These are phyloP conservation scores for Lycodopsis pacificus DNA, from an alignment of 2,797 vertebrate species.

Conservation along the genomic window DNA sequence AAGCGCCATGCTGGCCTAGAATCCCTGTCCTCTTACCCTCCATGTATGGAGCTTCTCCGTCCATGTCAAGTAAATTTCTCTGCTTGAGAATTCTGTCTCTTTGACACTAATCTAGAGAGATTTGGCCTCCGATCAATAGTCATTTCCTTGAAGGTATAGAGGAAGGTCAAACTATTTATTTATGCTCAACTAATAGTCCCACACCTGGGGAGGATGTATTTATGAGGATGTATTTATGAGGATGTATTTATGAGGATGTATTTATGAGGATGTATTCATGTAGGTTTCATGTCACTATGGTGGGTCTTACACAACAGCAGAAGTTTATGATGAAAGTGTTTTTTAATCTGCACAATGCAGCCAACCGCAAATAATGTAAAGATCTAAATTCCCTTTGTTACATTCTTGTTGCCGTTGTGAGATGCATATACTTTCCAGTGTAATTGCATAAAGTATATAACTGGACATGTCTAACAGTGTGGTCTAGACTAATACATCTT, in stretches of 20 bases:
- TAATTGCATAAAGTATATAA: background rate
- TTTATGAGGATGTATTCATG: constrained; percentile 19
- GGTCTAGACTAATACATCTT: background rate
- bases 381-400: background rate
- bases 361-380: constrained; percentile 1
- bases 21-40: constrained; percentile 41
- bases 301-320: constrained; percentile 12
- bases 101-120: constrained; percentile 45
- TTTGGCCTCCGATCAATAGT: constrained; percentile 29
- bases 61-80: constrained; percentile 32
- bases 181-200: constrained; percentile 18
- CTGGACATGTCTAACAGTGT: background rate
- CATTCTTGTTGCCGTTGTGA: background rate
- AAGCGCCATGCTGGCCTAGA: constrained; percentile 6
- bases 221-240: no score
- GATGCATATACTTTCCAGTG: background rate
- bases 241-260: no score
- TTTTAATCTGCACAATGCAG: constrained; percentile 29
- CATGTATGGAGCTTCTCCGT: constrained; percentile 25
- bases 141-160: constrained; percentile 47
- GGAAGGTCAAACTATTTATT: constrained; percentile 46
- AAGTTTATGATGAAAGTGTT: constrained; percentile 3
- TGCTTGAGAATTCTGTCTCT: constrained; percentile 15
- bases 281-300: constrained; percentile 18
- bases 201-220: constrained; percentile 4